Conservation (phyloP, 2,888 invertebrate species). For the Parnassius glacialis region DNA sequence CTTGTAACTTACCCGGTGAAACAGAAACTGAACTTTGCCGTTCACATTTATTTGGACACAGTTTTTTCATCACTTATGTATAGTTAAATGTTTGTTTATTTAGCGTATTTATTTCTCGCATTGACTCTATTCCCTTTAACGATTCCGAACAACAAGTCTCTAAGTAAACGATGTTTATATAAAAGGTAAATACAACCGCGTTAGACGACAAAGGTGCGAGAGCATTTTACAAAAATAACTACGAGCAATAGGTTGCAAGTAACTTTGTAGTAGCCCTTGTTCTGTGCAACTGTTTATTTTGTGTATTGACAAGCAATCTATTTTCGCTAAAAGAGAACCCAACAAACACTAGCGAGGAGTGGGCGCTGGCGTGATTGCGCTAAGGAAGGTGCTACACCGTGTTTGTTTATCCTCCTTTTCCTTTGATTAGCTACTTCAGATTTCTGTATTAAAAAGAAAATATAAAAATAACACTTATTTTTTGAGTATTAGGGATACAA, state of each 20-base stretch:
- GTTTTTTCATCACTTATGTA: too few species aligned
- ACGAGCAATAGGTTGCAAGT: constrained; percentile 46
- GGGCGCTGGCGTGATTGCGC: constrained; percentile 62
- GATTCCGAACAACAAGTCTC: not conserved
- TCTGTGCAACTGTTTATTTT: constrained; percentile 57
- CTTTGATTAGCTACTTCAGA: constrained; percentile 59
- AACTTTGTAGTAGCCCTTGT: constrained; percentile 49
- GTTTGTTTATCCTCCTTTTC: constrained; percentile 57
- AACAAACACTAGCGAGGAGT: constrained; percentile 53
- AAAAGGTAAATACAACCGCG: constrained; percentile 3
- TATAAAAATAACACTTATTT: constrained; percentile 17
- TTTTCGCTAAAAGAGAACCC: constrained; percentile 63
- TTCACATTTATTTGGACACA: too few species aligned
- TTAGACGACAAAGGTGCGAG: constrained; percentile 7
- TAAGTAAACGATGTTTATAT: constrained; percentile 4
- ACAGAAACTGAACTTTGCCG: not conserved
- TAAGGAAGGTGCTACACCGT: constrained; percentile 51
- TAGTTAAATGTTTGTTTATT: too few species aligned
- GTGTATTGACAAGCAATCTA: constrained; percentile 71
- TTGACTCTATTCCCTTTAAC: not conserved
- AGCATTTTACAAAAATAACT: constrained; percentile 6
- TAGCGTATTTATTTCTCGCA: too few species aligned
- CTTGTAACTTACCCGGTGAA: constrained; percentile 19
- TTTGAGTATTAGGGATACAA: not conserved
- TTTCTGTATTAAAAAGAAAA: constrained; percentile 23